These are phyloP conservation scores for Otus sunia DNA, from an alignment of 2,113 vertebrate genomes.

Conservation along the genomic window DNA sequence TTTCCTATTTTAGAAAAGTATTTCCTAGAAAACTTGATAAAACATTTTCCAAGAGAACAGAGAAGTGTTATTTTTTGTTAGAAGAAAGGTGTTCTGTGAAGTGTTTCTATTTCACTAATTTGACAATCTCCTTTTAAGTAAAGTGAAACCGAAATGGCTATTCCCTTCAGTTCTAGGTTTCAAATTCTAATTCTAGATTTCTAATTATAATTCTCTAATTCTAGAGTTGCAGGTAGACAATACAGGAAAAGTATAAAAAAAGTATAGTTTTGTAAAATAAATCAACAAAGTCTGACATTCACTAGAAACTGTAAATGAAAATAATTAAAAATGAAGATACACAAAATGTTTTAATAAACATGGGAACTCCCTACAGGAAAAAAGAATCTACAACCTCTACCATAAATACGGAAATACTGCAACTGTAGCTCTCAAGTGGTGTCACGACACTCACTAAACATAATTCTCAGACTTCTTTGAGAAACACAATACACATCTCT, in stretches of 20 bases:
- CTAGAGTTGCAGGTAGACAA: background rate
- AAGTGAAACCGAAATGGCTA: background rate
- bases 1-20: background rate
- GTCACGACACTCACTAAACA: background rate
- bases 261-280: background rate
- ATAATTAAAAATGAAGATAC: background rate
- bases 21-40: background rate
- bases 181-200: too few relatives aligned
- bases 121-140: background rate
- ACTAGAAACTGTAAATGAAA: background rate
- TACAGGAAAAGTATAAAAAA: background rate
- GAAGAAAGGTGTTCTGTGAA: background rate
- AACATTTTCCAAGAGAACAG: background rate
- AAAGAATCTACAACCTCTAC: background rate
- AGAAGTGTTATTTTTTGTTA: background rate
- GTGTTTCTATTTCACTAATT: background rate
- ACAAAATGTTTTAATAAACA: background rate
- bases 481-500: accelerated
- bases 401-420: background rate
- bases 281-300: background rate
- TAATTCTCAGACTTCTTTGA: background rate
- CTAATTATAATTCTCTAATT: too few relatives aligned
- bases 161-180: background rate
- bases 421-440: background rate
- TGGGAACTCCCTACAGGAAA: background rate